Conservation (phyloP, 2,113 vertebrate genomes). For the Archilochus colubris region DNA sequence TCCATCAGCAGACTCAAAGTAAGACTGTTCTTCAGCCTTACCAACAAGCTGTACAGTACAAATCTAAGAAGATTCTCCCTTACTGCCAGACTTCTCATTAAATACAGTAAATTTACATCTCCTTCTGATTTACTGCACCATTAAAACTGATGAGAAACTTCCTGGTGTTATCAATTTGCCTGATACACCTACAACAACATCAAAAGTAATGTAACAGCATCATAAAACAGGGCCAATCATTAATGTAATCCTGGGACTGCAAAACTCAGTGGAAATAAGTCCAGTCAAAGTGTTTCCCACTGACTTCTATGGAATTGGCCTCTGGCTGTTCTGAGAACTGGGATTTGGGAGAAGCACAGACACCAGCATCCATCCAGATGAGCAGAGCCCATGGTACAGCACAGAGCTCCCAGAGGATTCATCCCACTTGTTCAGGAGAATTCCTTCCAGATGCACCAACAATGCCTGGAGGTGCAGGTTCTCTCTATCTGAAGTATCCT, state of each 20-base stretch:
- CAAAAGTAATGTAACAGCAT: neutral
- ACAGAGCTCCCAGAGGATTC: neutral
- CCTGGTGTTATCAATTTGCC: neutral
- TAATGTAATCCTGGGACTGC: neutral
- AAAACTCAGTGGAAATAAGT: neutral
- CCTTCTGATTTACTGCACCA: neutral
- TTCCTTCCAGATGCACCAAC: neutral
- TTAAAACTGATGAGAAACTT: neutral
- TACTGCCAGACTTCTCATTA: neutral
- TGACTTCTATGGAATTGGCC: rapidly evolving
- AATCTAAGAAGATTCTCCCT: neutral
- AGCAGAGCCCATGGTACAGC: neutral
- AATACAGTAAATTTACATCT: neutral
- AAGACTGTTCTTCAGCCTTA: neutral
- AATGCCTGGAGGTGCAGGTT: neutral
- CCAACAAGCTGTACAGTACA: neutral
- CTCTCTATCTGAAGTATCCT: neutral
- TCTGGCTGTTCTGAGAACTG: neutral
- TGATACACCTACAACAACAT: neutral
- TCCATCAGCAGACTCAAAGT: neutral
- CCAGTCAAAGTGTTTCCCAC: neutral
- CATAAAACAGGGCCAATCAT: neutral
- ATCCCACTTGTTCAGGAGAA: neutral
- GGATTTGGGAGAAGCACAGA: rapidly evolving
- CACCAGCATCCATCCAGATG: neutral